phyloP scores from a whole-genome alignment of 1,140 invertebrate species.

The Brachionus calyciflorus region DNA sequence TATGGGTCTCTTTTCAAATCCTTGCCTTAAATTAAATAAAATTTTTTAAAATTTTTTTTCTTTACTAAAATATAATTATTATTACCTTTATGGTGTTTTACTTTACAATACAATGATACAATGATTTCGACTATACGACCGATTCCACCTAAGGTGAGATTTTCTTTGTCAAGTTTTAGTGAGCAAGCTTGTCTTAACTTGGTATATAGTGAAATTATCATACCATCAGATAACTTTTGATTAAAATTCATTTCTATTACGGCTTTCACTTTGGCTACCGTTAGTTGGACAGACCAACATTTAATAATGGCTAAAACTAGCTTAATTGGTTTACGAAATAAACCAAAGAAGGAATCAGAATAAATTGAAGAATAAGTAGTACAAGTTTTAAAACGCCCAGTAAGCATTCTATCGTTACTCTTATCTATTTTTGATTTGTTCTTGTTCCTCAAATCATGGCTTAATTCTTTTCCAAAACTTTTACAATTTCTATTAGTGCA shows the following conservation, averaged over 20 bases:
- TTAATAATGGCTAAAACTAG: neutral
- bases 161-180: too few relatives aligned
- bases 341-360: conserved; percentile 11
- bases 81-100: too few relatives aligned
- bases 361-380: neutral
- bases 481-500: conserved; percentile 1
- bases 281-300: neutral
- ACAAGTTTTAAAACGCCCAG: neutral
- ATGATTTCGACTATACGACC: too few relatives aligned
- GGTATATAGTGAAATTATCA: too few relatives aligned
- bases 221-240: neutral
- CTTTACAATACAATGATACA: too few relatives aligned
- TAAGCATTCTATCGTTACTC: neutral
- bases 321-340: conserved; percentile 9
- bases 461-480: conserved; percentile 11
- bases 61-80: too few relatives aligned
- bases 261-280: neutral
- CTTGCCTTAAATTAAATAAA: too few relatives aligned
- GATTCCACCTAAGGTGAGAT: too few relatives aligned
- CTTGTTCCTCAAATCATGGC: neutral
- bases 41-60: too few relatives aligned
- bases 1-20: neutral
- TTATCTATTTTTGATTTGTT: conserved; percentile 15
- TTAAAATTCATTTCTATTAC: neutral
- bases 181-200: too few relatives aligned